Base-by-base conservation (phyloP, 2,888 invertebrate genomes). In the Caenorhabditis sp. region DNA sequence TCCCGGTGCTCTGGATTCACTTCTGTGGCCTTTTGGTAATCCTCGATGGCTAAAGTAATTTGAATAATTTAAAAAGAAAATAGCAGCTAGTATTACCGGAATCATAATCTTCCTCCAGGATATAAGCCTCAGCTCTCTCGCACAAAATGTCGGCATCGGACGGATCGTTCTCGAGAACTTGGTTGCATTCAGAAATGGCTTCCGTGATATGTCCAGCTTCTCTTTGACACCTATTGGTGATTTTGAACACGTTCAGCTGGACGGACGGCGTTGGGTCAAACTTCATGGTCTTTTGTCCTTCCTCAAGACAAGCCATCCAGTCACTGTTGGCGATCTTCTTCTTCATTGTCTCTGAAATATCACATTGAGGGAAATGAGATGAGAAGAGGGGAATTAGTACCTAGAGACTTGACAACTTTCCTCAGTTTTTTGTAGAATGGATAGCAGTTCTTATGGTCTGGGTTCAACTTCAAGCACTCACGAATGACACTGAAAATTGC, bases 361-460 rank as follows among this genome's bases (percentile, higher is more conserved):
- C 9, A 3, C 18, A 50, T 5, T 8, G 24, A 24, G 13, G 4
- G 28, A 4, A 24, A 50, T 44, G 8, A 5, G 15, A 15, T 28
- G 13, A 18, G 11, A 40, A 15, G 9, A 24, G 2, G 13, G 15
- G 13, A 24, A 24, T 20, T 55, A 1, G 9, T 55, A 76, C 87
- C 87, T 15, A 89, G 74, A 82, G 91, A 86, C 74, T 91, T 92
- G 20, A 96, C 96, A 15, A 99, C 94, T 92, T 97, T 97, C 92
- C 97, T 97, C 37, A 98, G 94, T 92, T 96, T 96, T 92, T 98
- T 99, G 93, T 99, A 99, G 91, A 97, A 95, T 22, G 96, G 95
- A 93, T 97, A 97, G 93, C 98, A 99, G 89, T 95, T 94, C 93
- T 97, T 96, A 93, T 99, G 97, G 89, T 99, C 99, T 0, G 98